A percentile compares a stretch with the other conserved stretches of the same genome.
phyloP scores from a whole-genome alignment of 2,113 vertebrate species.

The Psilopsiagon aurifrons region DNA sequence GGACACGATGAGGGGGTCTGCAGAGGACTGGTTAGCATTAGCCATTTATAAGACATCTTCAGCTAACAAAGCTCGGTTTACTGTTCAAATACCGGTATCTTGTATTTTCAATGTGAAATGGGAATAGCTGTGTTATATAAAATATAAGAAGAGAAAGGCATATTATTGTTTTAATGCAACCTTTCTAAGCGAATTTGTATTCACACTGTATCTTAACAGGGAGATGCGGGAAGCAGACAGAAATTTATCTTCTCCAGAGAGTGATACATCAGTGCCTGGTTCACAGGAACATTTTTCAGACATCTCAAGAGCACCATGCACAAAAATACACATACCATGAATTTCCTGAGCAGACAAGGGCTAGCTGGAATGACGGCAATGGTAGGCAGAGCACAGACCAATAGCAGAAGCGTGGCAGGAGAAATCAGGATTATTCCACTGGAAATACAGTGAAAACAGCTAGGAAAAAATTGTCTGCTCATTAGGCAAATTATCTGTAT shows the following conservation, averaged over 20 bases:
- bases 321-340: conserved; percentile 53
- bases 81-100: background rate
- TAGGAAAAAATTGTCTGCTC: background rate
- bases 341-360: conserved; percentile 62
- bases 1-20: background rate
- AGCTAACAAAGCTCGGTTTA: background rate
- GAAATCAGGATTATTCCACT: background rate
- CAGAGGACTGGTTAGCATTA: background rate
- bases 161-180: background rate
- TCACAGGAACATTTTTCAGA: conserved; percentile 68
- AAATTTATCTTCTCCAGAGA: conserved; percentile 63
- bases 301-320: conserved; percentile 54
- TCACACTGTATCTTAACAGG: conserved; percentile 26
- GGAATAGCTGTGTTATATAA: background rate
- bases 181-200: conserved; percentile 54
- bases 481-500: conserved; percentile 22
- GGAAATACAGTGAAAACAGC: background rate
- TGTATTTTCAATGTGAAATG: background rate
- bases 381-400: background rate
- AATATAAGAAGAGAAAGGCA: background rate
- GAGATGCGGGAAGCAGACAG: conserved; percentile 32
- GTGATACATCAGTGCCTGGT: conserved; percentile 53
- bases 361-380: conserved; percentile 44
- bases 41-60: background rate
- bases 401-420: conserved; percentile 27